Base-by-base conservation (phyloP, 2,113 vertebrate genomes). In the Tychaedon coryphoeus region DNA sequence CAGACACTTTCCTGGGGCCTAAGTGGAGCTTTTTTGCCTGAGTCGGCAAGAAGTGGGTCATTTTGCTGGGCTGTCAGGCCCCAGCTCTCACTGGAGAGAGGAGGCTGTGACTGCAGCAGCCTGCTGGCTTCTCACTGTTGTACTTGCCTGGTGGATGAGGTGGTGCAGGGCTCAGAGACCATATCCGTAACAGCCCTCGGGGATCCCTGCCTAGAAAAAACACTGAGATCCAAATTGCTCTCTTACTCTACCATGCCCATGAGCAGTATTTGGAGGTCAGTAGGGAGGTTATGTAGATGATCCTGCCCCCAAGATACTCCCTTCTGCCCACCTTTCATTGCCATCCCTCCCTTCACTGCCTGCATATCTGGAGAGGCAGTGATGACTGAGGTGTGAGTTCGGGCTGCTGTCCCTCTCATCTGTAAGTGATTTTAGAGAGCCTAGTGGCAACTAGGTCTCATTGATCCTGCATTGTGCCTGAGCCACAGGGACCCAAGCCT, bases 11-110 rank as follows among this genome's bases (percentile, higher is more conserved):
- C 97, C 97, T 90, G 97, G 93, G 97, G 97, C 97, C 96, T 98
- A 97, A 98, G 96, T 97, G 95, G 96, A 97, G 89, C 93, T 95
- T 98, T 97, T 98, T 97, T 96, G 93, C 97, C 98, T 97, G 98
- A 98, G 96, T 97, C 71, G 84, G 97, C 97, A 98, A 97, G 98
- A 98, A 98, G 96, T 97, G 97, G 98, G 97, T 98, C 98, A 97
- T 98, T 98, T 98, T 97, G 97, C 95, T 94, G 94, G 93, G 92
- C 96, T 98, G 97, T 98, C 97, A 97, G 92, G 87, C 91, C 92
- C 78, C 65, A 17, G 86, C 92, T 95, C 88, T 94, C 36, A 8
- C 92, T 91, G 91, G 94, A 97, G 88, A 97, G 87, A 91, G 92
- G 78, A 95, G 85, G 67, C 95, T 94, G 67, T 53, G 90, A 50